A percentile compares a stretch with the other conserved stretches of the same genome.
phyloP scores from a whole-genome alignment of 2,113 vertebrate species.

The Nerophis lumbriciformis region DNA sequence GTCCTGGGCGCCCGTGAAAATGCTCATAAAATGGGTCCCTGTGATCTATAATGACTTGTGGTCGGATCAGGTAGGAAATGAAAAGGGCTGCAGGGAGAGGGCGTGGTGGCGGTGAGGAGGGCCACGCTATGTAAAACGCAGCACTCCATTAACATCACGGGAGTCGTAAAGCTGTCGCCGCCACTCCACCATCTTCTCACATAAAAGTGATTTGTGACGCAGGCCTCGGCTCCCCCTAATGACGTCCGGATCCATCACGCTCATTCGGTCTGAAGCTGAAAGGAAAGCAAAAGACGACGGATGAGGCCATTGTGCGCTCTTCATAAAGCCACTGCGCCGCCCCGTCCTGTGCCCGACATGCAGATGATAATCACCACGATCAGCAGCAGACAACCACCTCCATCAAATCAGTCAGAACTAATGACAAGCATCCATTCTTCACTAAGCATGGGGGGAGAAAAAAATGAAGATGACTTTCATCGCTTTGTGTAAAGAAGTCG shows the following conservation, averaged over 20 bases:
- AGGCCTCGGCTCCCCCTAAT: conserved; percentile 59
- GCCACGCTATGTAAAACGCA: conserved; percentile 46
- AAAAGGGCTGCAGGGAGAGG: conserved; percentile 37
- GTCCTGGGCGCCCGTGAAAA: conserved; percentile 14
- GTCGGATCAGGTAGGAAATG: conserved; percentile 44
- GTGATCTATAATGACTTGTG: conserved; percentile 40
- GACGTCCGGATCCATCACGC: conserved; percentile 63
- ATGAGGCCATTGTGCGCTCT: conserved; percentile 55
- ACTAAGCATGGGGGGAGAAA: no score
- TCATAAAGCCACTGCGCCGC: conserved; percentile 40
- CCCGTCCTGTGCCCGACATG: conserved; percentile 11
- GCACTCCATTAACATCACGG: conserved; percentile 57
- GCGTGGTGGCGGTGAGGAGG: neutral
- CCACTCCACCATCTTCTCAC: conserved; percentile 52
- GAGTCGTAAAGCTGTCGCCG: conserved; percentile 62
- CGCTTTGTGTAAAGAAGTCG: no score
- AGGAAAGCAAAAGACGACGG: conserved; percentile 61
- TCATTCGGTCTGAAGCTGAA: conserved; percentile 64
- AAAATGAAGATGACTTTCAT: no score
- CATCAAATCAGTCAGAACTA: neutral
- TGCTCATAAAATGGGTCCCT: conserved; percentile 15
- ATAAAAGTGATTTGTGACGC: conserved; percentile 67
- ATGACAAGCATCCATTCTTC: no score
- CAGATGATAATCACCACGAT: conserved; percentile 29
- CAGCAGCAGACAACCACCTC: conserved; percentile 25